Base-by-base conservation (phyloP, 2,113 vertebrate genomes). In the Ctenodactylus gundi region DNA sequence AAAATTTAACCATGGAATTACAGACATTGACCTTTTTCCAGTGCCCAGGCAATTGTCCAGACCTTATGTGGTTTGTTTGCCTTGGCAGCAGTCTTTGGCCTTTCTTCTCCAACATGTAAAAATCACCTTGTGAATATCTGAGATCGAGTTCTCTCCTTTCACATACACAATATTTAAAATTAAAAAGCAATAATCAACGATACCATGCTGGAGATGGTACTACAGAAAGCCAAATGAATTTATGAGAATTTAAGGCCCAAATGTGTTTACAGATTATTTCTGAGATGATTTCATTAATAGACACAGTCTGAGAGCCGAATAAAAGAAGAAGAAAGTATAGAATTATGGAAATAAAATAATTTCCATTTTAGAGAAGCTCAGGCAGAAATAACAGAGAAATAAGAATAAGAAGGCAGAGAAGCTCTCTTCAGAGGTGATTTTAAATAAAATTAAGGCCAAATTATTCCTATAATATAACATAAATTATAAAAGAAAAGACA, bases 111-210 rank as follows among this genome's bases (percentile, higher is more conserved):
- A 75, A 17, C 13, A n/a, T 80, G n/a, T 84, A 60, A 36, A 94
- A 93, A 88, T 76, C 72, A 85, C 41, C 6, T 65, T 94, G 21
- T 51, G 67, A 88, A 36, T 82, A 65, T 73, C 41, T 85, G n/a
- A 84, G 14, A 51, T 58, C 34, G 88, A 17, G 23, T 53, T 90
- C 12, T 85, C 88, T 83, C 64, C 20, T 58, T 18, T 64, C 18
- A 84, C 14, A 95, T 72, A 46, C 10, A 67, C 31, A 34, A 21
- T 53, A 46, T 46, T 92, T 73, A 73, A 87, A 81, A 82, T 57
- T 49, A 78, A 93, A 94, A 73, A 4, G 1, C 44, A 91, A 5
- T 5, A 72, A 21, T 6, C 51, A 44, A 72, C 17, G 5, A 2
- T 49, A 41, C 29, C 39, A 83, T 39, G 2, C 83, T 67, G 27